A percentile compares a stretch with the other conserved stretches of the same genome.
phyloP scores from a whole-genome alignment of 2,797 vertebrate genomes.

The Mallotus villosus region DNA sequence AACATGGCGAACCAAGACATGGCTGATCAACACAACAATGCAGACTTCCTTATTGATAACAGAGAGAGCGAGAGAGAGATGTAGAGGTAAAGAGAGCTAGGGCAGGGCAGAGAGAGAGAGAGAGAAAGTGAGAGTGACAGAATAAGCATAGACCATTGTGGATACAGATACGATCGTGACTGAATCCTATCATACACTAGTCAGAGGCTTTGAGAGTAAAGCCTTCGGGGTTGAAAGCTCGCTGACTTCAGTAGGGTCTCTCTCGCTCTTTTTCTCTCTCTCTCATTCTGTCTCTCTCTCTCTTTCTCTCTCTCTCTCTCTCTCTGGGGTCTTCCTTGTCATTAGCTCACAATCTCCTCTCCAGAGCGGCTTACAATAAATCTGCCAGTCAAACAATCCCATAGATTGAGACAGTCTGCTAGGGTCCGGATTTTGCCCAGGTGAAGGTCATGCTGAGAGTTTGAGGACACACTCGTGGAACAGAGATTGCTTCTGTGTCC shows the following conservation, averaged over 20 bases:
- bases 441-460: constrained; percentile 50
- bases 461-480: neutral
- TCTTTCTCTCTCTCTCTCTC: too few species aligned
- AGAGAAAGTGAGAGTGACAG: constrained; percentile 1
- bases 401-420: constrained; percentile 55
- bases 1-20: constrained; percentile 9
- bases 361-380: constrained; percentile 71
- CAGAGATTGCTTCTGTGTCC: neutral
- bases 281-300: too few species aligned
- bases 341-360: constrained; percentile 63
- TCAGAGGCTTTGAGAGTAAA: constrained; percentile 5
- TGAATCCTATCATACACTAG: neutral
- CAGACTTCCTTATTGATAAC: neutral
- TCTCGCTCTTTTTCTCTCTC: too few species aligned
- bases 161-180: neutral
- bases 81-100: neutral
- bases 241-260: constrained; percentile 32
- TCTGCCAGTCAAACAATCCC: constrained; percentile 57
- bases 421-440: constrained; percentile 36
- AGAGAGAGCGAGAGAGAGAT: neutral
- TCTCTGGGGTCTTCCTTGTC: constrained; percentile 37
- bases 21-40: neutral
- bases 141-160: constrained; percentile 5
- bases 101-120: neutral
- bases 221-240: constrained; percentile 18